These are phyloP conservation scores for Drosophila setifemur DNA, from an alignment of 1,140 invertebrate species.

Conservation along the genomic window DNA sequence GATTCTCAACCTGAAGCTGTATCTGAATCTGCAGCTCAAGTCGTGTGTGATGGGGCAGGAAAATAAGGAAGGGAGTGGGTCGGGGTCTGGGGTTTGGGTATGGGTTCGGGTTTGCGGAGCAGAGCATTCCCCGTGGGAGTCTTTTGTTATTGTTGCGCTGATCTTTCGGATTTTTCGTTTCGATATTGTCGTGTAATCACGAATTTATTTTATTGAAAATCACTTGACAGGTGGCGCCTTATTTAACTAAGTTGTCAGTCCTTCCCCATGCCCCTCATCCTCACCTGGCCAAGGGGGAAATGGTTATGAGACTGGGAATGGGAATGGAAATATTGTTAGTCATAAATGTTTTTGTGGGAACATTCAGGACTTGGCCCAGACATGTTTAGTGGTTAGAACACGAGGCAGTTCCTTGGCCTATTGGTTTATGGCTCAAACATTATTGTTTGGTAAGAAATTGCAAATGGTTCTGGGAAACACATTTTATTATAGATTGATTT, in stretches of 20 bases:
- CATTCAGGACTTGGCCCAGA: slow-evolving; percentile 1
- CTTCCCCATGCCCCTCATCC: background rate
- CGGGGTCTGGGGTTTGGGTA: too few species aligned
- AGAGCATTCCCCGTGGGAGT: slow-evolving; percentile 74
- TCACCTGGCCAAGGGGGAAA: background rate
- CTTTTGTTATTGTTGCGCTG: slow-evolving; percentile 76
- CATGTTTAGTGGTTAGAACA: slow-evolving; percentile 12
- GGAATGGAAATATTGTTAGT: slow-evolving; percentile 25
- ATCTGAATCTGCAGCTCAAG: slow-evolving; percentile 35
- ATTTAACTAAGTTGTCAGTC: slow-evolving; percentile 79
- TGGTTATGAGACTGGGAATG: slow-evolving; percentile 31
- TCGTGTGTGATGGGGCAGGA: slow-evolving; percentile 60
- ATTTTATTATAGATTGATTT: background rate
- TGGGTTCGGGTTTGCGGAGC: too few species aligned
- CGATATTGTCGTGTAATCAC: slow-evolving; percentile 81
- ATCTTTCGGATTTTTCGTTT: slow-evolving; percentile 72
- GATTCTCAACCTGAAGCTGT: slow-evolving; percentile 52
- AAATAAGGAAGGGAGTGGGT: background rate
- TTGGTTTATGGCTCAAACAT: background rate
- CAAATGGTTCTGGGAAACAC: too few species aligned
- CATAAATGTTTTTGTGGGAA: slow-evolving; percentile 22
- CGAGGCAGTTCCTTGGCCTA: background rate
- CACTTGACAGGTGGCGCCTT: slow-evolving; percentile 81
- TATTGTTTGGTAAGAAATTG: background rate
- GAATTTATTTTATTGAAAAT: slow-evolving; percentile 82